phyloP scores from a whole-genome alignment of 2,113 vertebrate genomes.

The Callithrix jacchus region DNA sequence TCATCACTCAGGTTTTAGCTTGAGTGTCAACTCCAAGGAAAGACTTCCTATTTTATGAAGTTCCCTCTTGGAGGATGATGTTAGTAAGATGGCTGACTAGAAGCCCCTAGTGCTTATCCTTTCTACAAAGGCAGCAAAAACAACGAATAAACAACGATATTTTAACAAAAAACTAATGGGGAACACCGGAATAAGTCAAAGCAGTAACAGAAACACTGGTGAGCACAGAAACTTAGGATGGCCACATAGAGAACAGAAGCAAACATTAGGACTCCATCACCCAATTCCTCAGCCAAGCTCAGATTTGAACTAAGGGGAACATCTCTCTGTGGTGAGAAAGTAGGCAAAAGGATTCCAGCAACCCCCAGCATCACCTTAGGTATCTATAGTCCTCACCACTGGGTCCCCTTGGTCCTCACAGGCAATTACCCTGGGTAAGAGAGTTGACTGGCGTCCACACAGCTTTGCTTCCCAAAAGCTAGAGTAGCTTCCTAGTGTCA shows the following conservation, averaged over 20 bases:
- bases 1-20: not conserved
- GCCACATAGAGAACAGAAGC: not conserved
- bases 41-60: not conserved
- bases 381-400: not conserved
- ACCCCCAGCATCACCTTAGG: not conserved
- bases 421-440: not conserved
- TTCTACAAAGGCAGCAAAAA: not conserved
- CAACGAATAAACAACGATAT: not conserved
- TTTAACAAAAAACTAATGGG: not conserved
- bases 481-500: no score
- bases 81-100: not conserved
- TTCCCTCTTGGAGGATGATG: not conserved
- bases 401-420: not conserved
- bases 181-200: not conserved
- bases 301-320: not conserved
- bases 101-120: not conserved
- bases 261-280: not conserved
- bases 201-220: not conserved
- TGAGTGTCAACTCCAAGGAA: not conserved
- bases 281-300: not conserved
- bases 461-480: not conserved
- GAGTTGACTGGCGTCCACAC: not conserved
- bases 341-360: not conserved
- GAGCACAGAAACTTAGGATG: not conserved
- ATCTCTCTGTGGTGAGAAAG: not conserved